Evolutionary conservation across 2,113 vertebrate species (phyloP), one percentile per base, ranked within the genome.

Genomic region (Heptranchias perlo): DNA sequence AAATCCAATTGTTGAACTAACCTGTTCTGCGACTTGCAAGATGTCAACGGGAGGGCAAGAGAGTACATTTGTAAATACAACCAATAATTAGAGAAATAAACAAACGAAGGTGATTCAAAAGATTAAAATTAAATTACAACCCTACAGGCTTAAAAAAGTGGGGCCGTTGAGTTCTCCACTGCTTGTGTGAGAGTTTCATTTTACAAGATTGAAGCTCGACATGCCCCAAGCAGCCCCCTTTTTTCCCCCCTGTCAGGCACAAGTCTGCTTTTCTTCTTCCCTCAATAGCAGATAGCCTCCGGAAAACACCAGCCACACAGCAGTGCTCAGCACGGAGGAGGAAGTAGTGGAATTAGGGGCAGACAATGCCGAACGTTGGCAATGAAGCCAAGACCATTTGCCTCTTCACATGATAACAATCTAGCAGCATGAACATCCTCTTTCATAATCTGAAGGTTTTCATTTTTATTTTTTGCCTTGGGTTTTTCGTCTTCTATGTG

Each of bases 361-460:
- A 52, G 94, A 95, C 94, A 95, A 95, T 95, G 64, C 44, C 10
- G 28, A 69, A 69, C 65, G 35, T 96, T 97, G 97, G 97, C 96
- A 96, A 97, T 96, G 96, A 97, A 96, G 35, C 78, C 44, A 96
- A 96, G 73, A 52, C 97, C 97, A 96, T 95, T 96, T 96, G 96
- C 96, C 97, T 96, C 96, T 89, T 96, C 96, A 96, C 93, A 96
- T 96, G 96, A 96, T 96, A 97, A 97, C 96, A 96, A 97, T 98
- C 98, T 97, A 94, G 97, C 96, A 96, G 97, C 97, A 97, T 96
- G 97, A 97, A 96, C 98, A 97, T 98, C 98, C 97, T 98, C 97
- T 97, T 97, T 97, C 98, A 97, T 62, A 95, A 95, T 49, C 44
- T 47, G 47, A 73, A 73, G 64, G 94, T 95, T 95, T 95, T 95